These are phyloP conservation scores for Erebia palarica DNA, from an alignment of 2,888 invertebrate species.

Conservation along the genomic window DNA sequence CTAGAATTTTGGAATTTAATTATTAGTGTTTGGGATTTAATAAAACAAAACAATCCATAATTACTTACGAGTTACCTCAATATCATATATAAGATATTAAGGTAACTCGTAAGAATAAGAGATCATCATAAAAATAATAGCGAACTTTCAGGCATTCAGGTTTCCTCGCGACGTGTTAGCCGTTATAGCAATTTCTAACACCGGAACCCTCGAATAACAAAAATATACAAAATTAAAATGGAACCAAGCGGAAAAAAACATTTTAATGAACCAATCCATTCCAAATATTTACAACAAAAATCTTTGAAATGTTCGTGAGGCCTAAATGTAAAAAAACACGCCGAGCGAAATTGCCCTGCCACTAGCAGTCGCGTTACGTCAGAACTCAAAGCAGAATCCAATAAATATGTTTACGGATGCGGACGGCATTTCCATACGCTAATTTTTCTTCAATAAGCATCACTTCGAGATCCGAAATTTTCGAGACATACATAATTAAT, in stretches of 20 bases:
- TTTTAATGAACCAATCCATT: constrained; percentile 12
- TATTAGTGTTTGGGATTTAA: too few species aligned
- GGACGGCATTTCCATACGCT: constrained; percentile 31
- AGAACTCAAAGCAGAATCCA: constrained; percentile 27
- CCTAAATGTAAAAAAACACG: constrained; percentile 18
- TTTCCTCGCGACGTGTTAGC: too few species aligned
- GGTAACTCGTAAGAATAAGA: too few species aligned
- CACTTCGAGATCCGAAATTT: constrained; percentile 27
- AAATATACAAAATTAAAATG: neutral
- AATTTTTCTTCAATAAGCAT: constrained; percentile 32
- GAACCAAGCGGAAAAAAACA: constrained; percentile 8
- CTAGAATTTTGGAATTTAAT: too few species aligned
- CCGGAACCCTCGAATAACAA: too few species aligned
- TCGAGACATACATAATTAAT: constrained; percentile 4
- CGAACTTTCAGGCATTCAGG: too few species aligned
- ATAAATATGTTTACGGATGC: constrained; percentile 31
- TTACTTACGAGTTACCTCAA: too few species aligned
- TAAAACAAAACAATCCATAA: too few species aligned
- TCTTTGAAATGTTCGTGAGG: constrained; percentile 4
- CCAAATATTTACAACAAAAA: constrained; percentile 11
- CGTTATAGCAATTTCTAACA: too few species aligned
- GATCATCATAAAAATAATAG: too few species aligned
- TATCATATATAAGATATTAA: too few species aligned
- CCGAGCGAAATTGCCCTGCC: constrained; percentile 24
- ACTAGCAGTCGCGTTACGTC: constrained; percentile 23